phyloP scores from a whole-genome alignment of 2,113 vertebrate species.

The Corythoichthys intestinalis region DNA sequence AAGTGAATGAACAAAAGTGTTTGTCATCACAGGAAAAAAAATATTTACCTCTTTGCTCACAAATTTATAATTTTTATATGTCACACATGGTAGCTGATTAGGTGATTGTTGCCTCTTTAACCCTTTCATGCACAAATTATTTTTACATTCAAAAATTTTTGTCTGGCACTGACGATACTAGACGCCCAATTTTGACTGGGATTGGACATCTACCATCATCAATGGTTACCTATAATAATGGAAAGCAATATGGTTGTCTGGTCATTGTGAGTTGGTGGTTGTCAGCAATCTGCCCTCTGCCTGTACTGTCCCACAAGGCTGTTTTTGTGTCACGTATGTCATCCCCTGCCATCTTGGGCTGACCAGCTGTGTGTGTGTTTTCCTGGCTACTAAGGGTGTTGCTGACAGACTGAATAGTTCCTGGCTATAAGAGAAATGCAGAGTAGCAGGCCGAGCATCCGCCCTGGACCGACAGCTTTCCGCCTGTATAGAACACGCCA shows the following conservation, averaged over 20 bases:
- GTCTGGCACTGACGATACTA: no score
- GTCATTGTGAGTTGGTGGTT: background rate
- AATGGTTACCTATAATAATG: background rate
- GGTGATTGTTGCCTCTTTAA: no score
- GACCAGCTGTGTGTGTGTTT: slow-evolving; percentile 41
- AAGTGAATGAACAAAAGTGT: no score
- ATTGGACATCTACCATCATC: no score
- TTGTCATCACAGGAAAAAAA: no score
- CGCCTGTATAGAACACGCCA: slow-evolving; percentile 42
- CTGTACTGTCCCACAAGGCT: background rate
- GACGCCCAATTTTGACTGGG: no score
- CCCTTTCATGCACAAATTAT: no score
- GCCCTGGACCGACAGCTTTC: slow-evolving; percentile 49
- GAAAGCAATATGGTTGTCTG: background rate
- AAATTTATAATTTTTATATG: no score
- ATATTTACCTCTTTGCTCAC: no score
- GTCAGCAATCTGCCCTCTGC: slow-evolving; percentile 8
- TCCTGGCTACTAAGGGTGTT: slow-evolving; percentile 49
- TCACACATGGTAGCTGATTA: no score
- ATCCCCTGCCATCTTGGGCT: slow-evolving; percentile 20
- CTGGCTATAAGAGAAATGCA: slow-evolving; percentile 58
- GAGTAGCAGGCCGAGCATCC: slow-evolving; percentile 60
- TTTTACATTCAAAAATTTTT: no score
- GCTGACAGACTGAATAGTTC: slow-evolving; percentile 75
- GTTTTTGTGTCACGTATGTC: slow-evolving; percentile 45